phyloP scores from a whole-genome alignment of 2,113 vertebrate species.

The Orientallactaga bullata region DNA sequence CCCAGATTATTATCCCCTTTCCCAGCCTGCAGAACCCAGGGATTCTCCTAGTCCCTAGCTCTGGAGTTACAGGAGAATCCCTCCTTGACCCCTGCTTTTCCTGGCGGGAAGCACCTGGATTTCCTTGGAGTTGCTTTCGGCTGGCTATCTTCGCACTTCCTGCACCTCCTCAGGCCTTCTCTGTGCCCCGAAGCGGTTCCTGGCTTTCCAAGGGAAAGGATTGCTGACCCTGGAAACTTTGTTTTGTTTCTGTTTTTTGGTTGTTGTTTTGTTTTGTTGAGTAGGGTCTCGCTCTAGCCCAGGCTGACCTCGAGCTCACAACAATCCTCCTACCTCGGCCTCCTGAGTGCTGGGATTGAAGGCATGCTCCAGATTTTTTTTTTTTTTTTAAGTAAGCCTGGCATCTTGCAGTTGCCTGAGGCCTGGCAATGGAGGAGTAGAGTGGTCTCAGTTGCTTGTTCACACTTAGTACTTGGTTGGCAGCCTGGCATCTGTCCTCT shows the following conservation, averaged over 20 bases:
- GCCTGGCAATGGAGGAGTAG: rapidly evolving
- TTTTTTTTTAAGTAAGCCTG: neutral
- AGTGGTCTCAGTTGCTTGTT: rapidly evolving
- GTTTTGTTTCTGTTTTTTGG: neutral
- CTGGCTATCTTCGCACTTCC: neutral
- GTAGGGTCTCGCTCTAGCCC: too few relatives aligned
- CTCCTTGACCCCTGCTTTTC: neutral
- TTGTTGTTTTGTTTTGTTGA: too few relatives aligned
- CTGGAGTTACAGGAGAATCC: neutral
- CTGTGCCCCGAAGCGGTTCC: neutral
- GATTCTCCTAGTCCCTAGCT: neutral
- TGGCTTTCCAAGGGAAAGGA: neutral
- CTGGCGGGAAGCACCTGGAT: neutral
- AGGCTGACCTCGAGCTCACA: too few relatives aligned
- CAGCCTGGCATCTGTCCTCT: neutral
- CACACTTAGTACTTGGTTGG: neutral
- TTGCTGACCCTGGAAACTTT: rapidly evolving
- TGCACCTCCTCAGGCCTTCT: rapidly evolving
- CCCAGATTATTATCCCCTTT: neutral
- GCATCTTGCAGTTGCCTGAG: neutral
- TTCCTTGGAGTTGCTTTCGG: neutral
- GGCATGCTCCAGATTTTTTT: too few relatives aligned
- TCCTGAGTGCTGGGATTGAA: too few relatives aligned
- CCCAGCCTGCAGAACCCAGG: neutral
- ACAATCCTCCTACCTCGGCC: too few relatives aligned